Evolutionary conservation across 2,797 vertebrate genomes (phyloP).

Genomic region (Danio jaintianensis): DNA sequence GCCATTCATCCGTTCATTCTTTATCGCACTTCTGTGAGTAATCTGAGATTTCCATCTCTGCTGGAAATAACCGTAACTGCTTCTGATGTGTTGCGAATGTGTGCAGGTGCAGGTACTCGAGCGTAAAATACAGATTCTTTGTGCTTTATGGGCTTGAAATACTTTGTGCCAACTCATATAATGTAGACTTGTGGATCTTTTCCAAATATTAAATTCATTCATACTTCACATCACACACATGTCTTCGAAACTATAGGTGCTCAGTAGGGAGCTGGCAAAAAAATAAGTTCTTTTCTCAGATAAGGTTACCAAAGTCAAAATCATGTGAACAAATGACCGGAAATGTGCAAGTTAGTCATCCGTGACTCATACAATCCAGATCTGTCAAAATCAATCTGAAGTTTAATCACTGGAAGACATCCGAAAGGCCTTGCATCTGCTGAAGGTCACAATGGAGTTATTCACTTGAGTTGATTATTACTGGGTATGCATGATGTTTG

Average conservation of each 20-base stretch:
- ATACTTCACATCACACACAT: slow-evolving; percentile 42
- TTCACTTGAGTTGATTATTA: neutral
- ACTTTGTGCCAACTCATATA: slow-evolving; percentile 44
- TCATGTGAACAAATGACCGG: slow-evolving; percentile 38
- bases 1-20: slow-evolving; percentile 41
- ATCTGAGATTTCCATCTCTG: slow-evolving; percentile 41
- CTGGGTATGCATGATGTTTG: neutral
- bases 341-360: slow-evolving; percentile 54
- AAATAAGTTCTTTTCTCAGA: slow-evolving; percentile 21
- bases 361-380: slow-evolving; percentile 43
- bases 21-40: slow-evolving; percentile 53
- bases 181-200: slow-evolving; percentile 49
- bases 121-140: slow-evolving; percentile 60
- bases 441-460: neutral
- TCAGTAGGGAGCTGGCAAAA: slow-evolving; percentile 22
- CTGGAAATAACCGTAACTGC: slow-evolving; percentile 54
- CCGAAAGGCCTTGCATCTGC: slow-evolving; percentile 26
- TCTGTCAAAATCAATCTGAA: slow-evolving; percentile 62
- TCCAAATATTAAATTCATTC: slow-evolving; percentile 47
- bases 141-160: slow-evolving; percentile 53
- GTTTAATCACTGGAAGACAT: slow-evolving; percentile 56
- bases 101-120: slow-evolving; percentile 58
- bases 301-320: slow-evolving; percentile 16
- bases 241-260: slow-evolving; percentile 37
- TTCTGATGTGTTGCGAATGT: slow-evolving; percentile 52